A percentile compares a stretch with the other conserved stretches of the same genome.
Conservation (phyloP, 2,888 invertebrate species). For the Amphipyra tragopoginis region DNA sequence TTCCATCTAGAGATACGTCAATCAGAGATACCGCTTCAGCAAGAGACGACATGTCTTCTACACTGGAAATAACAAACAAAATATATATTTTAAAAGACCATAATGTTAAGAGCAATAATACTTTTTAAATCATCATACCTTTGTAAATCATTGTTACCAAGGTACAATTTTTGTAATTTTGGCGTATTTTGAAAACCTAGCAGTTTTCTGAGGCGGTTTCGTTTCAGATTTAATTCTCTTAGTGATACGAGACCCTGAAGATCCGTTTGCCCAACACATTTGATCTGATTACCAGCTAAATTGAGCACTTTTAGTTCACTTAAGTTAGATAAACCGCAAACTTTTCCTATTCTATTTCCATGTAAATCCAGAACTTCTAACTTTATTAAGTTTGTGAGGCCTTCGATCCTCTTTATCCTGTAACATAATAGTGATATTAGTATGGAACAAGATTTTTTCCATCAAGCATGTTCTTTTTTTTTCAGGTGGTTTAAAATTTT, state of each 20-base stretch:
- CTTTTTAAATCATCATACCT: conserved; percentile 71
- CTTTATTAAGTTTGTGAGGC: conserved; percentile 92
- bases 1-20: conserved; percentile 96
- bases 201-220: conserved; percentile 95
- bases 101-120: not conserved
- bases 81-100: not conserved
- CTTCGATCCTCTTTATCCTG: conserved; percentile 95
- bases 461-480: too few relatives aligned
- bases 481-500: too few relatives aligned
- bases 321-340: conserved; percentile 92
- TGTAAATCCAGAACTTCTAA: conserved; percentile 97
- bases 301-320: conserved; percentile 96
- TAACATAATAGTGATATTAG: conserved; percentile 59
- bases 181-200: conserved; percentile 94
- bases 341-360: conserved; percentile 96
- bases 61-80: conserved; percentile 83
- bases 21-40: conserved; percentile 93
- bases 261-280: conserved; percentile 93
- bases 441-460: not conserved
- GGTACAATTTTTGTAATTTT: conserved; percentile 93
- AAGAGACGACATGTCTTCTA: conserved; percentile 96
- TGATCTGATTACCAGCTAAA: conserved; percentile 97
- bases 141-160: conserved; percentile 94
- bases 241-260: conserved; percentile 94
- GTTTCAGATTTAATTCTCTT: conserved; percentile 96